Evolutionary conservation across 92 coral and sea anemone species (phyloP), one percentile per base, ranked within the genome.

Genomic region (Epizoanthus ramosus): DNA sequence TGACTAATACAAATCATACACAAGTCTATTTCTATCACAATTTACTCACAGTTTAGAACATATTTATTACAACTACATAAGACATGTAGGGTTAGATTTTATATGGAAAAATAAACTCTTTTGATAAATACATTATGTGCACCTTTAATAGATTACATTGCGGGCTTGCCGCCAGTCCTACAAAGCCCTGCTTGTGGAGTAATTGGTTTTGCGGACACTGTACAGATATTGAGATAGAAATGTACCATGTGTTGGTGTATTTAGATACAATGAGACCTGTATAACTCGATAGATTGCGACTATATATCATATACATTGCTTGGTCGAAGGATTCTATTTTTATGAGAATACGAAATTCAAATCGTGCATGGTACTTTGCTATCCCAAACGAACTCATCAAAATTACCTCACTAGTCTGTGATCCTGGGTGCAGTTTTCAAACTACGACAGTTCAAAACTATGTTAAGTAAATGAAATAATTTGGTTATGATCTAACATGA

Each of bases 61-160:
- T 23, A n/a, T 61, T 43, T 13, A 6, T 31, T 75, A 37, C 15
- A 13, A 63, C 57, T 61, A 61, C 28, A 14, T 65, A 50, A 10
- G 25, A 21, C 71, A 18, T 45, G 58, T 6, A 21, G 9, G 16
- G 54, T 5, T 37, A 41, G 2, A 63, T 75, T 74, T 85, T 73
- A 82, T 90, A 90, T 93, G 97, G 89, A 93, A 93, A 93, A 93
- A 93, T 93, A 93, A 86, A 93, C 63, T 93, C 97, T 93, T 87
- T 89, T 66, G 57, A 39, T 88, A 85, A 86, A 47, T 85, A 73
- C 63, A 90, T 80, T 88, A 83, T 79, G 76, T 89, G 82, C 74
- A 74, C 73, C 80, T 84, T 72, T 72, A 28, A 28, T 28, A 70
- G 82, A 64, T 67, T 84, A 57, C 80, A 79, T 58, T 41, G 88